These are phyloP conservation scores for Clarias batrachus DNA, from an alignment of 2,113 vertebrate genomes.

Conservation along the genomic window DNA sequence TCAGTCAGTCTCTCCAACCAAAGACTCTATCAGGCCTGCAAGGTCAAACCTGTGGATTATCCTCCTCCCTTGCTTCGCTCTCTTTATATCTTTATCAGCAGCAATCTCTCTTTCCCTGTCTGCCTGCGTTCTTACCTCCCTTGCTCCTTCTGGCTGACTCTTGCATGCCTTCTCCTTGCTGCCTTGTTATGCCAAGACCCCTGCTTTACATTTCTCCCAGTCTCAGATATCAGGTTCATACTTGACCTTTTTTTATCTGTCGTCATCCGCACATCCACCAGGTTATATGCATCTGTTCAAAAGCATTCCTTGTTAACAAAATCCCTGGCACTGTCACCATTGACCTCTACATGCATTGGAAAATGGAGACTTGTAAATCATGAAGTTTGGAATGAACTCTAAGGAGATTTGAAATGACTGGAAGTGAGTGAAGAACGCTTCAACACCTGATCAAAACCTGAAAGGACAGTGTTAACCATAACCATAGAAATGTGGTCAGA, in stretches of 20 bases:
- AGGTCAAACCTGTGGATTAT: conserved; percentile 67
- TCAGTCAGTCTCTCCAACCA: conserved; percentile 25
- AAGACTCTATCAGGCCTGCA: conserved; percentile 53
- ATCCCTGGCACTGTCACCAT: background rate
- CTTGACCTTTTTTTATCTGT: background rate
- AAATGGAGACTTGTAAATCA: background rate
- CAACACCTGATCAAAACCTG: too few relatives aligned
- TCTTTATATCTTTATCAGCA: conserved; percentile 40
- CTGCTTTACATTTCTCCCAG: conserved; percentile 31
- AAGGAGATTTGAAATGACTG: too few relatives aligned
- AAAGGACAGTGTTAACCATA: too few relatives aligned
- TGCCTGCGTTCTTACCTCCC: conserved; percentile 54
- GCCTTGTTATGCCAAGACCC: conserved; percentile 43
- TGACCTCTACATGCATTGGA: background rate
- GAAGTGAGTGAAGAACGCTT: too few relatives aligned
- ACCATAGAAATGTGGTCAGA: too few relatives aligned
- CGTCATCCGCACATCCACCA: background rate
- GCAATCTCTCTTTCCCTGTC: conserved; percentile 56
- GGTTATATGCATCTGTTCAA: conserved; percentile 14
- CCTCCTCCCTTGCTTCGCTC: conserved; percentile 54
- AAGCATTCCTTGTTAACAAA: background rate
- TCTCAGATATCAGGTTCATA: conserved; percentile 11
- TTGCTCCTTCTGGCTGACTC: conserved; percentile 44
- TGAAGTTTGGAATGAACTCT: background rate
- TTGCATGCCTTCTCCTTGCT: conserved; percentile 53